Conservation (phyloP, 2,888 invertebrate genomes). For the Drosophila nr. medialis region DNA sequence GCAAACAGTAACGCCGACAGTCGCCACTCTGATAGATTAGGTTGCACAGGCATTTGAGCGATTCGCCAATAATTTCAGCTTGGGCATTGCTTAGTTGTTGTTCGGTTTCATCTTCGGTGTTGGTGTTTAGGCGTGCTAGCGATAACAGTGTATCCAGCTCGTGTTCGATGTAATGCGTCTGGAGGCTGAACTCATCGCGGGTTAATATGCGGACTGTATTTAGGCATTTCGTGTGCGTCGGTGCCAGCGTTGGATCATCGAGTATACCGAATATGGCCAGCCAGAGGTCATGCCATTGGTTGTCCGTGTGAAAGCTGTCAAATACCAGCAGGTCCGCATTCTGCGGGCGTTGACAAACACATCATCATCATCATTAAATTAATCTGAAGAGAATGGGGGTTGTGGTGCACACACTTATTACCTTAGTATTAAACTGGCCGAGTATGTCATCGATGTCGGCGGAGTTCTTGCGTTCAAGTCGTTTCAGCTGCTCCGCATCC, state of each 20-base stretch:
- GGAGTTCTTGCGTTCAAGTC: conserved; percentile 73
- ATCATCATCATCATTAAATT: conserved; percentile 3
- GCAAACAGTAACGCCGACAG: conserved; percentile 87
- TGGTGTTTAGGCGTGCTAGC: conserved; percentile 86
- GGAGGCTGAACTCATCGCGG: conserved; percentile 91
- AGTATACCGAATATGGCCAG: conserved; percentile 81
- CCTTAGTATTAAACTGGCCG: conserved; percentile 81
- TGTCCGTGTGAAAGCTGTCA: conserved; percentile 80
- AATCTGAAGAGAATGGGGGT: conserved; percentile 8
- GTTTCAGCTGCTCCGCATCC: conserved; percentile 81
- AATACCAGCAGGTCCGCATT: conserved; percentile 83
- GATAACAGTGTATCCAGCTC: conserved; percentile 89
- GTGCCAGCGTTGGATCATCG: conserved; percentile 67
- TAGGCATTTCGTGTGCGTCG: conserved; percentile 77
- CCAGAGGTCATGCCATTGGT: conserved; percentile 84
- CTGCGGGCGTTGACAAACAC: conserved; percentile 54
- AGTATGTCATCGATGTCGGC: conserved; percentile 76
- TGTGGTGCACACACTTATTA: conserved; percentile 35
- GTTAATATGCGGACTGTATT: conserved; percentile 86
- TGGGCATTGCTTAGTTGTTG: conserved; percentile 40
- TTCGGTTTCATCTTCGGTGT: conserved; percentile 37
- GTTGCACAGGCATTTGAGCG: conserved; percentile 95
- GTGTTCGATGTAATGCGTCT: conserved; percentile 88
- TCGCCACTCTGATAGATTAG: conserved; percentile 91
- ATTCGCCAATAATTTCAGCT: conserved; percentile 88